These are phyloP conservation scores for Muntiacus muntjak DNA, from an alignment of 2,113 vertebrate species.

Conservation along the genomic window DNA sequence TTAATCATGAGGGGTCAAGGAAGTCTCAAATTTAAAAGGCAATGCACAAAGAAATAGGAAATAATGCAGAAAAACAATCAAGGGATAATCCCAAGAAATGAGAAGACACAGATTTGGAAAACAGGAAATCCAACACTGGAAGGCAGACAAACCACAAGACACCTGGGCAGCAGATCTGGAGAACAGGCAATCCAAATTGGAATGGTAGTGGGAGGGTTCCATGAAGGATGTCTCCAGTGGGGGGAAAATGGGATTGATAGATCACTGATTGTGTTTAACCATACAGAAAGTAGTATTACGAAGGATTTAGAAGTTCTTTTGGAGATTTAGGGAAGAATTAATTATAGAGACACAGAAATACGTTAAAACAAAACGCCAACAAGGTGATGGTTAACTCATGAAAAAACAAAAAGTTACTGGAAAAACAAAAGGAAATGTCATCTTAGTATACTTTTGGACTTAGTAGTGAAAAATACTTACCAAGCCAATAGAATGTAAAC, in stretches of 20 bases:
- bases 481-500: background rate
- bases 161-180: background rate
- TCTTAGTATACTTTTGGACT: background rate
- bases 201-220: background rate
- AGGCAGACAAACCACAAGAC: background rate
- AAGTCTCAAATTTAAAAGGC: background rate
- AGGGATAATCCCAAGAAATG: background rate
- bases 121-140: background rate
- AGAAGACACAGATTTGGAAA: background rate
- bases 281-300: background rate
- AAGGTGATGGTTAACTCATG: background rate
- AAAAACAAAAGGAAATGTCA: background rate
- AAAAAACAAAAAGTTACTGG: background rate
- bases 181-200: background rate
- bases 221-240: background rate
- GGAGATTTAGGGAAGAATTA: background rate
- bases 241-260: rapidly evolving
- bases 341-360: background rate
- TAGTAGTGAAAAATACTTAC: background rate
- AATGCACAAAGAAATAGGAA: background rate
- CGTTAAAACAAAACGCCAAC: background rate
- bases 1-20: background rate
- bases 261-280: background rate
- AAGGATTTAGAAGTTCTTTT: background rate
- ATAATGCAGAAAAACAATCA: background rate